These are phyloP conservation scores for Altica lythri DNA, from an alignment of 2,888 invertebrate genomes.

Conservation along the genomic window DNA sequence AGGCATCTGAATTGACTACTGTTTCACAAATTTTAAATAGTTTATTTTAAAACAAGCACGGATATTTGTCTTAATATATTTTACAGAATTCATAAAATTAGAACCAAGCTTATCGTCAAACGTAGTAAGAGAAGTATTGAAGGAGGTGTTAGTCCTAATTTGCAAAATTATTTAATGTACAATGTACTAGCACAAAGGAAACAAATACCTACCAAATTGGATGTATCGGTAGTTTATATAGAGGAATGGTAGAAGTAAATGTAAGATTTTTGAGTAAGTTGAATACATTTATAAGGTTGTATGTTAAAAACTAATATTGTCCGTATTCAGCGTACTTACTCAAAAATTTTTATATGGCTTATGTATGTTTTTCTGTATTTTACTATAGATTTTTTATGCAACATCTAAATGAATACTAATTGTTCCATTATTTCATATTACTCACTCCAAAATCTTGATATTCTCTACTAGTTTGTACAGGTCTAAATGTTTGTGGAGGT, in stretches of 20 bases:
- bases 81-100: slow-evolving; percentile 42
- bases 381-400: slow-evolving; percentile 12
- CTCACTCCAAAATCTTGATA: too few relatives aligned
- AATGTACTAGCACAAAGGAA: slow-evolving; percentile 32
- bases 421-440: too few relatives aligned
- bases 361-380: neutral
- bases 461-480: too few relatives aligned
- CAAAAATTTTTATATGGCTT: slow-evolving; percentile 12
- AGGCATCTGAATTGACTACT: too few relatives aligned
- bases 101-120: slow-evolving; percentile 39
- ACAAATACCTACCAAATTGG: slow-evolving; percentile 29
- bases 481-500: too few relatives aligned
- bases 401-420: too few relatives aligned
- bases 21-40: too few relatives aligned
- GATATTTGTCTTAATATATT: slow-evolving; percentile 1
- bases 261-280: slow-evolving; percentile 21
- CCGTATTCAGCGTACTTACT: slow-evolving; percentile 18
- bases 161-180: slow-evolving; percentile 33
- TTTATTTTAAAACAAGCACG: too few relatives aligned
- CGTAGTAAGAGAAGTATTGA: slow-evolving; percentile 33
- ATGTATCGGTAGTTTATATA: slow-evolving; percentile 22
- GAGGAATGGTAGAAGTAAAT: slow-evolving; percentile 16
- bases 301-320: slow-evolving; percentile 22
- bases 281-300: too few relatives aligned
- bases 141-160: slow-evolving; percentile 28